Base-by-base conservation (phyloP, 2,888 invertebrate genomes). In the Chironomus riparius region DNA sequence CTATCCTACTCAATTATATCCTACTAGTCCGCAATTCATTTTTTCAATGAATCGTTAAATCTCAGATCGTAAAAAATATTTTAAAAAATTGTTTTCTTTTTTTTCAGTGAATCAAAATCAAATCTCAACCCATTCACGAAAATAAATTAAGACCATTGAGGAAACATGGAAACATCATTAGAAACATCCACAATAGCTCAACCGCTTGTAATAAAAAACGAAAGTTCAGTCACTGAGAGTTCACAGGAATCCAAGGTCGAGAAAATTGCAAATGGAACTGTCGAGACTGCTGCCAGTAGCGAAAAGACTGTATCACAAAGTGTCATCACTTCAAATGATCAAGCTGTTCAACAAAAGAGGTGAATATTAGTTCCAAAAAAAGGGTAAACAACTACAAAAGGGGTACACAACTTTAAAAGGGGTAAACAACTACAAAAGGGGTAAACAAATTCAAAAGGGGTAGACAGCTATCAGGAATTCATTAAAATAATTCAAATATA, bases 41-140 rank as follows among this genome's bases (percentile, higher is more conserved):
- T 38, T n/a, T 38, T 38, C 38, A 38, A 38, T 38, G 38, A 38
- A 10, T 38, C 38, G 56, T 15, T 6, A 15, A 18, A 18, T 56
- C 6, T 15, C n/a, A 56, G 15, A 18, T 15, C 15, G 18, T 56
- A 56, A 56, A 56, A 15, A 7, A 18, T 56, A 56, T 15, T 56
- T 56, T 56, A 5, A 56, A n/a, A 65, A 22, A 10, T 2, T 38
- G 7, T 38, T 38, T 5, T 69, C 15, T 28, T 5, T 28, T 13
- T 28, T 71, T 24, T 15, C 50, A 71, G 56, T 62, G 65, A 24
- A 50, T 71, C 62, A 73, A 73, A 72, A 73, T 71, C 71, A 71
- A 18, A n/a, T 73, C 72, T 73, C 72, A 73, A 73, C 50, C 62
- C 56, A 56, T 13, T 62, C 18, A 18, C 56, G 15, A 50, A 73